Conservation (phyloP, 1,140 invertebrate genomes). For the Meloidogyne floridensis region DNA sequence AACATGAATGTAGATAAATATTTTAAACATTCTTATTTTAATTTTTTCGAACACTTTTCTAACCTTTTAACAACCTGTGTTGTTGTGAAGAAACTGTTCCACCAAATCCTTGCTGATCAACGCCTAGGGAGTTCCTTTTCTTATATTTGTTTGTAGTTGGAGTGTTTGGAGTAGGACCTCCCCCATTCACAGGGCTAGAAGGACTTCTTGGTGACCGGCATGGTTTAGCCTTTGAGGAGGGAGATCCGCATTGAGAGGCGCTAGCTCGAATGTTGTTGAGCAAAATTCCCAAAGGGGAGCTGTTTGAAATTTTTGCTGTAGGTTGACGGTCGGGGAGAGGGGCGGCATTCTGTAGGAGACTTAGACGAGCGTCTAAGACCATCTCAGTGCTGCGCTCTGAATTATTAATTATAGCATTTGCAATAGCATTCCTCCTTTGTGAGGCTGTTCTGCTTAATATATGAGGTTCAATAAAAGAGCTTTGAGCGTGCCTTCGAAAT, state of each 20-base stretch:
- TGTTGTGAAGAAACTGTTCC: neutral
- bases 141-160: neutral
- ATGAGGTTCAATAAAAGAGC: constrained; percentile 34
- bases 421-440: constrained; percentile 39
- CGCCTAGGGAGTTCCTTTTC: neutral
- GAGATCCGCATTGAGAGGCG: neutral
- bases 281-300: neutral
- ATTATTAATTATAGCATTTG: constrained; percentile 40
- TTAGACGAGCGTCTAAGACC: neutral
- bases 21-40: too few relatives aligned
- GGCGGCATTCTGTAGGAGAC: neutral
- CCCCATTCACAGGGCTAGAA: neutral
- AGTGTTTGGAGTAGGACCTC: neutral
- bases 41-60: neutral
- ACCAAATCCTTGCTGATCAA: neutral
- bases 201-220: neutral
- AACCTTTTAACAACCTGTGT: constrained; percentile 5
- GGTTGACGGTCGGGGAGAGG: neutral
- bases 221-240: neutral
- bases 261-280: neutral
- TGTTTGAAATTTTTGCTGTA: neutral
- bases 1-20: too few relatives aligned
- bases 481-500: constrained; percentile 52
- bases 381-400: constrained; percentile 1
- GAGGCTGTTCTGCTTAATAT: constrained; percentile 14